phyloP scores from a whole-genome alignment of 2,113 vertebrate species.

The Opisthocomus hoazin region DNA sequence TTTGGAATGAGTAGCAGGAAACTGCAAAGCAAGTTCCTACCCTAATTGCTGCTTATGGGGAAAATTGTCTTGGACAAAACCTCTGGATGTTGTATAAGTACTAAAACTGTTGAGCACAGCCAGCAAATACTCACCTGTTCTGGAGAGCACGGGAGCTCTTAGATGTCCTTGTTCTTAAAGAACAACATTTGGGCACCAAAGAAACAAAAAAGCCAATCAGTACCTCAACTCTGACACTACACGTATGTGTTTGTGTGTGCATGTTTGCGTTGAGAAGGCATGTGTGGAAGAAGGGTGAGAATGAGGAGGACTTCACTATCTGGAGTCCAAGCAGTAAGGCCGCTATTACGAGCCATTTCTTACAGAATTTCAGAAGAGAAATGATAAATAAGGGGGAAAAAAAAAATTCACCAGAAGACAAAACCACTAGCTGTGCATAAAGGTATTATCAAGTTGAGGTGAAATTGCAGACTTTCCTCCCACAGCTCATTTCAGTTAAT shows the following conservation, averaged over 20 bases:
- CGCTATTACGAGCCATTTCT: background rate
- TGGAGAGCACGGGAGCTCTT: background rate
- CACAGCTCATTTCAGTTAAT: background rate
- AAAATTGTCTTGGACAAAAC: background rate
- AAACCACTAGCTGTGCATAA: background rate
- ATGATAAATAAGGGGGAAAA: background rate
- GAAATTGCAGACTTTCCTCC: background rate
- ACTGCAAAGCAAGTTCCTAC: background rate
- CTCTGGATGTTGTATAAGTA: background rate
- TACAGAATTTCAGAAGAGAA: background rate
- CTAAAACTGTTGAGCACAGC: background rate
- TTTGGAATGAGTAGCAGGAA: background rate
- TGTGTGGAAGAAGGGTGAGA: background rate
- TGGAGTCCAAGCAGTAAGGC: background rate
- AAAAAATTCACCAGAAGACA: background rate
- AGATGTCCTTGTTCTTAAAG: background rate
- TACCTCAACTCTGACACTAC: background rate
- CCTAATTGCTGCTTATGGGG: background rate
- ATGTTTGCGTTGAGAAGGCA: background rate
- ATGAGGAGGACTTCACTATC: background rate
- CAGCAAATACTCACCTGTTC: background rate
- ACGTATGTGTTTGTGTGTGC: too few species aligned
- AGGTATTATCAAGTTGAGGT: background rate
- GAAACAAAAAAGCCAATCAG: background rate
- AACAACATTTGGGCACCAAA: background rate